These are phyloP conservation scores for Leptopilina myrica DNA, from an alignment of 2,888 invertebrate genomes.

Conservation along the genomic window DNA sequence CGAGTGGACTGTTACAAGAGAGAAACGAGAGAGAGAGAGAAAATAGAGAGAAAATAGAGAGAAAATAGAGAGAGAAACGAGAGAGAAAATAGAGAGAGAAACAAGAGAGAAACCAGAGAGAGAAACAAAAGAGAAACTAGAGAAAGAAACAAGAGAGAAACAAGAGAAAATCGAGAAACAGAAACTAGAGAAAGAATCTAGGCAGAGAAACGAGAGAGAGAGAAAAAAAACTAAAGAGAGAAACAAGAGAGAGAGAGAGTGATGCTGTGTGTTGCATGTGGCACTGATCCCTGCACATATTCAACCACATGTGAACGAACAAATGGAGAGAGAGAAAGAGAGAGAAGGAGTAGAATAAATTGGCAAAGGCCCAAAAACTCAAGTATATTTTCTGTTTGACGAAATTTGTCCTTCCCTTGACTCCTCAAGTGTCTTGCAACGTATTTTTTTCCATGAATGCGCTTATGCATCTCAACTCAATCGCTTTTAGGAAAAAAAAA, in stretches of 20 bases:
- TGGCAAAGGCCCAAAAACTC: conserved; percentile 65
- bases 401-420: conserved; percentile 64
- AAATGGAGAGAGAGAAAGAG: conserved; percentile 52
- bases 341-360: conserved; percentile 53
- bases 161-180: neutral
- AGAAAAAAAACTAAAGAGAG: too few species aligned
- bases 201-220: too few species aligned
- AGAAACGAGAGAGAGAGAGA: conserved; percentile 8
- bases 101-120: neutral
- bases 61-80: neutral
- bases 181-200: too few species aligned
- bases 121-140: neutral
- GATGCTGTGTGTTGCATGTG: conserved; percentile 16
- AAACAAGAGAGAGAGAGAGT: neutral
- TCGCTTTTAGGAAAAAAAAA: conserved; percentile 58
- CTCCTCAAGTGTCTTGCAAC: conserved; percentile 58
- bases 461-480: conserved; percentile 64
- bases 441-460: conserved; percentile 64
- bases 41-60: too few species aligned
- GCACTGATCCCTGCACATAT: conserved; percentile 28
- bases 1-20: conserved; percentile 44
- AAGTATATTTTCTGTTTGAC: conserved; percentile 69
- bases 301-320: conserved; percentile 56
- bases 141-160: neutral
- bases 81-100: conserved; percentile 1